These are phyloP conservation scores for Drosophila antonietae DNA, from an alignment of 2,888 invertebrate species.

Conservation along the genomic window DNA sequence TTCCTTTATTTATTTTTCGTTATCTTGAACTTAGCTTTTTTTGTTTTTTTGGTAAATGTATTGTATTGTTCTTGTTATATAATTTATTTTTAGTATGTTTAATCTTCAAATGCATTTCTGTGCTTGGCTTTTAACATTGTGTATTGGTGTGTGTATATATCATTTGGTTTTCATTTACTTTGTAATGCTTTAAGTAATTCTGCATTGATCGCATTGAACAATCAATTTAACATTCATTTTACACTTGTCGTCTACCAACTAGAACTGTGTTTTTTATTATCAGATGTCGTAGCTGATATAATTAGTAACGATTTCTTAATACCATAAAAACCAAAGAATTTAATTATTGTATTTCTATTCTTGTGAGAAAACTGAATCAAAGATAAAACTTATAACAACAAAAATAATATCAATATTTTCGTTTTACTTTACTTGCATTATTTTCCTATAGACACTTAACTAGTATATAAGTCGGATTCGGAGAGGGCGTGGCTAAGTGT, in stretches of 20 bases:
- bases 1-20: conserved; percentile 1
- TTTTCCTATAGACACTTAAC: conserved; percentile 60
- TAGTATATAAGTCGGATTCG: conserved; percentile 40
- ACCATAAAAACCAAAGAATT: conserved; percentile 59
- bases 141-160: conserved; percentile 39
- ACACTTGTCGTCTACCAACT: conserved; percentile 69
- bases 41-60: conserved; percentile 33
- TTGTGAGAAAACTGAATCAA: conserved; percentile 18
- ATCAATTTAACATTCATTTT: conserved; percentile 71
- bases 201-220: conserved; percentile 59
- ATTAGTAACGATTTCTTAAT: conserved; percentile 67
- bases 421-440: neutral
- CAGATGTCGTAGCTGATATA: conserved; percentile 84
- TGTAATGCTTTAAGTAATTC: conserved; percentile 25
- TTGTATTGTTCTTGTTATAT: conserved; percentile 52
- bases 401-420: conserved; percentile 37
- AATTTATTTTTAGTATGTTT: conserved; percentile 48
- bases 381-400: conserved; percentile 3
- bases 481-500: conserved; percentile 11
- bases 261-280: conserved; percentile 82
- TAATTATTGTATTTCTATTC: conserved; percentile 47
- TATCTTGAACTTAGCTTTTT: conserved; percentile 20
- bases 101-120: conserved; percentile 66
- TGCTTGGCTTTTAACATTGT: conserved; percentile 63
- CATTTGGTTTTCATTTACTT: conserved; percentile 19